Percentiles rank a stretch among this genome's conserved stretches.
Conservation (phyloP, 1,140 invertebrate genomes). For the Drosophila simulans region DNA sequence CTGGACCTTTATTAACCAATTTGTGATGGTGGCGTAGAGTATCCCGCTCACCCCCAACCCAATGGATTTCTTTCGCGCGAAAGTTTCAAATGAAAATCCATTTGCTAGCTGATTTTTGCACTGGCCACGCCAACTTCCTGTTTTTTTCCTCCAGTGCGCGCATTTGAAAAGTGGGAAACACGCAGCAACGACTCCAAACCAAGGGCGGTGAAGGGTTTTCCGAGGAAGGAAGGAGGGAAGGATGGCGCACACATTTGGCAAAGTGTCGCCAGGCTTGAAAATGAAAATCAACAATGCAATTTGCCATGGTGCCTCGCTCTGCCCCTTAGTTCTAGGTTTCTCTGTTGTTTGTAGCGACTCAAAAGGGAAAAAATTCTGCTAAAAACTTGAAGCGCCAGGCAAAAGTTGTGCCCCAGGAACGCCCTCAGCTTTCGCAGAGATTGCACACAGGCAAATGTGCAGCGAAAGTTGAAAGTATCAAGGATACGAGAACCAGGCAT, state of each 20-base stretch:
- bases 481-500: constrained; percentile 6
- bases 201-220: not conserved
- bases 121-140: constrained; percentile 43
- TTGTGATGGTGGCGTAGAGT: constrained; percentile 24
- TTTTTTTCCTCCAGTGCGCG: constrained; percentile 31
- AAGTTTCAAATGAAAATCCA: constrained; percentile 79
- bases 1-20: constrained; percentile 33
- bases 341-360: constrained; percentile 22
- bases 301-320: constrained; percentile 64
- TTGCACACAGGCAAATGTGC: constrained; percentile 76
- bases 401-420: constrained; percentile 53
- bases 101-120: constrained; percentile 69
- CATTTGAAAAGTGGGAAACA: constrained; percentile 68
- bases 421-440: constrained; percentile 43
- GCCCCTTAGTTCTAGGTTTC: not conserved
- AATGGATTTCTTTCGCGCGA: constrained; percentile 41
- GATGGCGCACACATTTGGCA: constrained; percentile 57
- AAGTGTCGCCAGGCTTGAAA: constrained; percentile 80
- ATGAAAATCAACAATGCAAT: constrained; percentile 83
- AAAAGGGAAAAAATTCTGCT: constrained; percentile 37
- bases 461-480: constrained; percentile 65
- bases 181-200: constrained; percentile 65
- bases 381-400: constrained; percentile 65
- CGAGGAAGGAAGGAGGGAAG: not conserved
- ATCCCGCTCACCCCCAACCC: constrained; percentile 15